Evolutionary conservation across 2,113 vertebrate species (phyloP).

Genomic region (Pitta sordida): DNA sequence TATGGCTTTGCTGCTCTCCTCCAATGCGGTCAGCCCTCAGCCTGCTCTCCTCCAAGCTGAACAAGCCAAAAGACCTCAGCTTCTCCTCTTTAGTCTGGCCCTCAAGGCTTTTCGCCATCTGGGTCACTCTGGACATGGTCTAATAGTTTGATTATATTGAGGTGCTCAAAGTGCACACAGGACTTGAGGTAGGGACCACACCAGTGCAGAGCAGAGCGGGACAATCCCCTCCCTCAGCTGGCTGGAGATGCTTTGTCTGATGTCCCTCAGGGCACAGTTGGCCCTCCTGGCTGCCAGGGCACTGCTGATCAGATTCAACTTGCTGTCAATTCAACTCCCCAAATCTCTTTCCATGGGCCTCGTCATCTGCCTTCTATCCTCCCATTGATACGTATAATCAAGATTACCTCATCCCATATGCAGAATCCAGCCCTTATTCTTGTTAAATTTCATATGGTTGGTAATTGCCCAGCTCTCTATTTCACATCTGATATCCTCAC

Average conservation of each 20-base stretch:
- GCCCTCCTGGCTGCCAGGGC: not conserved
- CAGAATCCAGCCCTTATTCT: not conserved
- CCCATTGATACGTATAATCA: rapidly evolving
- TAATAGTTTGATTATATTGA: not conserved
- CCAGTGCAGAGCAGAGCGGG: not conserved
- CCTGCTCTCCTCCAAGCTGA: not conserved
- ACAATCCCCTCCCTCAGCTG: rapidly evolving
- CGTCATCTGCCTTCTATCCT: not conserved
- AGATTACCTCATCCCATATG: no score
- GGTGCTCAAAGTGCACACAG: not conserved
- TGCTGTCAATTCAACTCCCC: not conserved
- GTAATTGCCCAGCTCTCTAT: not conserved
- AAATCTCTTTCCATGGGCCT: not conserved
- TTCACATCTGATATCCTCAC: not conserved
- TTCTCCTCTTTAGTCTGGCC: rapidly evolving
- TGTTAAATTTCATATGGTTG: not conserved
- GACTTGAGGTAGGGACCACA: rapidly evolving
- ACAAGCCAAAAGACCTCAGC: not conserved
- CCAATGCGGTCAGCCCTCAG: not conserved
- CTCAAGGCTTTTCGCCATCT: not conserved
- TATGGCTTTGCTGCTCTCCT: rapidly evolving
- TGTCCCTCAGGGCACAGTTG: rapidly evolving
- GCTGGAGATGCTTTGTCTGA: not conserved
- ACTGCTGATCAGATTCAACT: not conserved
- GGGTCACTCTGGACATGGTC: not conserved